phyloP scores from a whole-genome alignment of 2,888 invertebrate species.

The Orthosia incerta region DNA sequence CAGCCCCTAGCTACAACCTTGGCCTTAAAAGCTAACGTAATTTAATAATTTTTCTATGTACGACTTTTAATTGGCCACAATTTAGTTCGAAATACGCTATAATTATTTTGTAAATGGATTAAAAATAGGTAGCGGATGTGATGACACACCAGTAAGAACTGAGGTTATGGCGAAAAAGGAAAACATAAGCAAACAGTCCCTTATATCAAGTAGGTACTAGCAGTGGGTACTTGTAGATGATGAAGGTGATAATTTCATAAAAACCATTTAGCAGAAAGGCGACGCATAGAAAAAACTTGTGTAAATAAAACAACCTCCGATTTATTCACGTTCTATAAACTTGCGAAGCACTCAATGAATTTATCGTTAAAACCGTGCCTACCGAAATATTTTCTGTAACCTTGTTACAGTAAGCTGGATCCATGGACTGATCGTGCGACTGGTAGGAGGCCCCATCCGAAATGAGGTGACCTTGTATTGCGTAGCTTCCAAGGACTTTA shows the following conservation, averaged over 20 bases:
- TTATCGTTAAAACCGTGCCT: conserved; percentile 62
- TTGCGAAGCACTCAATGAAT: conserved; percentile 52
- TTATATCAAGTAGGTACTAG: not conserved
- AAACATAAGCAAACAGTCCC: not conserved
- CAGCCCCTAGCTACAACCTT: conserved; percentile 42
- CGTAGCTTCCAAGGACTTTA: conserved; percentile 73
- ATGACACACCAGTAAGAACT: not conserved
- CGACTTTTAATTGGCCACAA: conserved; percentile 21
- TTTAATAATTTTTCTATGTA: conserved; percentile 29
- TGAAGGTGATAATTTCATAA: not conserved
- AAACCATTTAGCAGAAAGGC: not conserved
- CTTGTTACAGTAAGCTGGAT: conserved; percentile 76
- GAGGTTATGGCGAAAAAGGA: not conserved
- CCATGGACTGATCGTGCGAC: conserved; percentile 75
- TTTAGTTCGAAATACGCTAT: not conserved
- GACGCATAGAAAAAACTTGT: conserved; percentile 1
- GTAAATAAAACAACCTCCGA: conserved; percentile 31
- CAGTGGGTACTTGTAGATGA: not conserved
- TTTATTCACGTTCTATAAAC: conserved; percentile 55
- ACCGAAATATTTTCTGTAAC: conserved; percentile 73
- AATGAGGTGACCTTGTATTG: conserved; percentile 80
- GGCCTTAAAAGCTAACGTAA: conserved; percentile 45
- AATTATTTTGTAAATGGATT: conserved; percentile 8
- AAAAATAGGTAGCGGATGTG: not conserved
- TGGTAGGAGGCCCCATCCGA: conserved; percentile 70